These are phyloP conservation scores for Aphaenogaster ashmeadi DNA, from an alignment of 1,140 invertebrate genomes.

Conservation along the genomic window DNA sequence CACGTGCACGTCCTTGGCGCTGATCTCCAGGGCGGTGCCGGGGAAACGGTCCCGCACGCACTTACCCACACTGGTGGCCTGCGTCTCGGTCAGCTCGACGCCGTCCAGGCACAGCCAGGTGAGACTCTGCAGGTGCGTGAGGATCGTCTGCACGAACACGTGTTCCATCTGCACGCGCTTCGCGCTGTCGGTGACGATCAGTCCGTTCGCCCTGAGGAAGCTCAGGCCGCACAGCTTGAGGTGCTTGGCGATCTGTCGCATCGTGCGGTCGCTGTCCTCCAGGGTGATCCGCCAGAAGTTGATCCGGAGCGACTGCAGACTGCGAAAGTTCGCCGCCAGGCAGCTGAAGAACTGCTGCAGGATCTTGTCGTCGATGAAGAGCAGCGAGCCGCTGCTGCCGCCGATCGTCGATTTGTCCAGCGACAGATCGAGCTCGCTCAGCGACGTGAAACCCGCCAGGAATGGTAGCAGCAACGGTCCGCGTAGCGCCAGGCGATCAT, in stretches of 20 bases:
- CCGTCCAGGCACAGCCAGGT: slow-evolving; percentile 85
- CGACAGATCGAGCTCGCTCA: slow-evolving; percentile 87
- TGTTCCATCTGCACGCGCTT: slow-evolving; percentile 84
- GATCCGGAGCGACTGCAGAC: slow-evolving; percentile 84
- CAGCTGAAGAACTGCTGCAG: slow-evolving; percentile 85
- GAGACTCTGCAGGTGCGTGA: slow-evolving; percentile 84
- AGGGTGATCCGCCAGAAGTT: slow-evolving; percentile 85
- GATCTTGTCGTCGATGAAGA: slow-evolving; percentile 86
- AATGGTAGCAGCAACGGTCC: slow-evolving; percentile 87
- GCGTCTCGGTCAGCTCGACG: slow-evolving; percentile 82
- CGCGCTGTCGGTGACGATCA: slow-evolving; percentile 83
- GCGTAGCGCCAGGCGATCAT: slow-evolving; percentile 86
- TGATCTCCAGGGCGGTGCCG: slow-evolving; percentile 83
- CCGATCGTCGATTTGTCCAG: slow-evolving; percentile 85
- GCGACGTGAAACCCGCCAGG: slow-evolving; percentile 86
- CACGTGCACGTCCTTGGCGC: slow-evolving; percentile 84
- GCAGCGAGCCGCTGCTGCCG: slow-evolving; percentile 80
- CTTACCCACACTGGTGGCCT: slow-evolving; percentile 84
- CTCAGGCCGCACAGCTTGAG: slow-evolving; percentile 84
- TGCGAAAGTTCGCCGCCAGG: slow-evolving; percentile 82
- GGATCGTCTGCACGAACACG: slow-evolving; percentile 83
- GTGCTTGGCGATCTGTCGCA: slow-evolving; percentile 84
- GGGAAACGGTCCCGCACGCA: slow-evolving; percentile 85
- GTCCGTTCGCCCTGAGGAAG: slow-evolving; percentile 82
- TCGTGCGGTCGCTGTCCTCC: slow-evolving; percentile 85